Evolutionary conservation across 2,113 vertebrate genomes (phyloP).

Genomic region (Buteo buteo): DNA sequence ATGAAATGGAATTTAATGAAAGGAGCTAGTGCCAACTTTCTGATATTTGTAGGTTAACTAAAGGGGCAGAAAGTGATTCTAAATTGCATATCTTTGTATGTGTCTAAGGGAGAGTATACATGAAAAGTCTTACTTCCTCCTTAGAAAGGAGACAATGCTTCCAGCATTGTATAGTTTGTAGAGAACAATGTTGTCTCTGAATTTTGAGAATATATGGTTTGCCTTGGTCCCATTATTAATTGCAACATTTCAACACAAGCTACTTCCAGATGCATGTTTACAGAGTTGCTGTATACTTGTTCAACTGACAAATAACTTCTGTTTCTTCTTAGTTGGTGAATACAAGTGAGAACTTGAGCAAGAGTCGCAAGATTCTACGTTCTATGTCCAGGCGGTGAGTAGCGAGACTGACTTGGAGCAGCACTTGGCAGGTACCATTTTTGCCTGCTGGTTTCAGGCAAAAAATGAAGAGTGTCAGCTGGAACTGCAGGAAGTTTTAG

Average conservation of each 20-base stretch:
- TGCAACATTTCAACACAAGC: background rate
- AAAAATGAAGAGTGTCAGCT: background rate
- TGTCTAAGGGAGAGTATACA: background rate
- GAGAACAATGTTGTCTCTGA: background rate
- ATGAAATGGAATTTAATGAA: background rate
- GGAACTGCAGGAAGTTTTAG: background rate
- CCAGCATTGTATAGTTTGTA: background rate
- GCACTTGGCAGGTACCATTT: rapidly evolving
- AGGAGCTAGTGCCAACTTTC: background rate
- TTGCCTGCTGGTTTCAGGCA: background rate
- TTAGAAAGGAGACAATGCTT: background rate
- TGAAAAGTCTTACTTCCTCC: background rate
- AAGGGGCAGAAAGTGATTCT: background rate
- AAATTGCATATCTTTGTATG: background rate
- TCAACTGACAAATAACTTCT: background rate
- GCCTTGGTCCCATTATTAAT: background rate
- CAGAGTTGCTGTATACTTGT: background rate
- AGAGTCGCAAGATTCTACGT: constrained; percentile 89
- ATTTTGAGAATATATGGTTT: background rate
- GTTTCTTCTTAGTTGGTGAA: constrained; percentile 81
- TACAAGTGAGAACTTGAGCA: constrained; percentile 92
- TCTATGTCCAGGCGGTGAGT: constrained; percentile 91
- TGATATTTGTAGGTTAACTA: background rate
- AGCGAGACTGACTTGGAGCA: background rate
- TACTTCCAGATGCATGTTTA: background rate